Conservation (phyloP, 2,113 vertebrate species). For the Tonatia bakeri region DNA sequence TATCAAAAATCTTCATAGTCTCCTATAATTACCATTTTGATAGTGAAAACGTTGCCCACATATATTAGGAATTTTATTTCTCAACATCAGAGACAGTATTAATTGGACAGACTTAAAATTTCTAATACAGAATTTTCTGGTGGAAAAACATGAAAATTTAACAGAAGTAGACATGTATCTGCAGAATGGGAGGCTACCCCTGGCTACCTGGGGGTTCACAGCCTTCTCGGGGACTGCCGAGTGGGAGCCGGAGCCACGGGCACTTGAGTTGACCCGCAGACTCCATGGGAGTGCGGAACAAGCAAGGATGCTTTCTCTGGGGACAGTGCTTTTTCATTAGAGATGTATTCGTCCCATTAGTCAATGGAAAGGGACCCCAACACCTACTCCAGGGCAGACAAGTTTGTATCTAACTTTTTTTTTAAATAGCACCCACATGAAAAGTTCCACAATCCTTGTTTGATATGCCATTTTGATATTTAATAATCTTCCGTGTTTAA, state of each 20-base stretch:
- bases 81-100: neutral
- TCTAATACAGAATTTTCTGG: neutral
- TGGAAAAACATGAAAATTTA: neutral
- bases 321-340: neutral
- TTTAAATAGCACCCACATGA: neutral
- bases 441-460: neutral
- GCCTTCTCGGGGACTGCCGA: neutral
- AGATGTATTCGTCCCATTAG: neutral
- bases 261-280: neutral
- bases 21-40: neutral
- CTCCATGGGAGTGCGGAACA: neutral
- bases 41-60: neutral
- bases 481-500: neutral
- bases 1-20: neutral
- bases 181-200: neutral
- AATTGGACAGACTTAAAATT: neutral
- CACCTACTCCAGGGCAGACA: constrained; percentile 5
- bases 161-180: neutral
- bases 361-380: neutral
- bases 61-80: constrained; percentile 22
- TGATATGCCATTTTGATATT: neutral
- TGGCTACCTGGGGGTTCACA: neutral
- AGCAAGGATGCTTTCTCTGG: neutral
- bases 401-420: neutral
- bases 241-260: neutral